Evolutionary conservation across 2,888 invertebrate genomes (phyloP).

Genomic region (Pandemis corylana): DNA sequence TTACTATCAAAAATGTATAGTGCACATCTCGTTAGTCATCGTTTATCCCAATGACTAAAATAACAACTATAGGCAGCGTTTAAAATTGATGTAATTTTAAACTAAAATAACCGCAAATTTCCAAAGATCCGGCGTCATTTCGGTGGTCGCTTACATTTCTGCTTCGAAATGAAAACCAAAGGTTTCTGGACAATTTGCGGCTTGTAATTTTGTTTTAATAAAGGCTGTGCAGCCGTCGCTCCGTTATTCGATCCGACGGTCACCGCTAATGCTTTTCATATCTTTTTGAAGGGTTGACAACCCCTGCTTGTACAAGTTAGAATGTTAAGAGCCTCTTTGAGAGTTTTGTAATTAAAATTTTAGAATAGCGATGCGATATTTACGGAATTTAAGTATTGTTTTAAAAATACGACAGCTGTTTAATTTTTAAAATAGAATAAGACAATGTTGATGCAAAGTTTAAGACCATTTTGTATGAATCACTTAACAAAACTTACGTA

Average conservation of each 20-base stretch:
- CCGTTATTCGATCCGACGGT: constrained; percentile 72
- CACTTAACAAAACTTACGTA: too few species aligned
- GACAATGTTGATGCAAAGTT: too few species aligned
- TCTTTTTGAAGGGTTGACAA: constrained; percentile 79
- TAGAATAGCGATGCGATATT: not conserved
- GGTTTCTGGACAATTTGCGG: constrained; percentile 77
- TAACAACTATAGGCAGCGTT: not conserved
- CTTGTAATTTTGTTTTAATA: constrained; percentile 83
- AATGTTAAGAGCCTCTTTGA: constrained; percentile 16
- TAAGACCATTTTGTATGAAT: too few species aligned
- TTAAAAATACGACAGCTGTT: not conserved
- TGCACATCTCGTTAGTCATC: too few species aligned
- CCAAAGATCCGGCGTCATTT: not conserved
- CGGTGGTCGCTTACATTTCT: constrained; percentile 14
- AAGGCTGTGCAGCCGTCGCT: constrained; percentile 79
- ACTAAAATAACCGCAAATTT: not conserved
- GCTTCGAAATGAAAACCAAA: constrained; percentile 33
- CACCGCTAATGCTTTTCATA: constrained; percentile 81
- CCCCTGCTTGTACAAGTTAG: constrained; percentile 57
- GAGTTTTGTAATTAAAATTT: constrained; percentile 11
- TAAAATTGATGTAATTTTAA: not conserved
- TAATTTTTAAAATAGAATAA: too few species aligned
- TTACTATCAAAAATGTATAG: too few species aligned
- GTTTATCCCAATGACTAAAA: not conserved
- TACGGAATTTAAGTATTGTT: not conserved